A percentile compares a stretch with the other conserved stretches of the same genome.
Evolutionary conservation across 2,797 vertebrate species (phyloP).

Genomic region (Sebastes variabilis): DNA sequence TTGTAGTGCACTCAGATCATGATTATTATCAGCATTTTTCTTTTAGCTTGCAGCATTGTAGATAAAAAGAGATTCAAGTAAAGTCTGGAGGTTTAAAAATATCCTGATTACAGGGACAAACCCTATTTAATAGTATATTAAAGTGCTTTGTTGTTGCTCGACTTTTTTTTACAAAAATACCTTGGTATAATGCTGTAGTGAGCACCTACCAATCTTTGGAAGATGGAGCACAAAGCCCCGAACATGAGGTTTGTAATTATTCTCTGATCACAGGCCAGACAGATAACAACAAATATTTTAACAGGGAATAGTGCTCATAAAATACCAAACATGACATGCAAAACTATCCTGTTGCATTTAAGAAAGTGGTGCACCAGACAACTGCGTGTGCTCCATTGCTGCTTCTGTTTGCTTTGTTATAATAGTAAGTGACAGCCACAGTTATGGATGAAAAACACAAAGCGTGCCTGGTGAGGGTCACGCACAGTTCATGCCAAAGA

Average conservation of each 20-base stretch:
- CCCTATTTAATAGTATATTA: neutral
- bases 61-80: neutral
- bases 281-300: neutral
- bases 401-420: neutral
- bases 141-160: neutral
- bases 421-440: neutral
- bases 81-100: neutral
- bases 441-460: slow-evolving; percentile 34
- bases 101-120: neutral
- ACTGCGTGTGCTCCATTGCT: neutral
- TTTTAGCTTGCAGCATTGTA: neutral
- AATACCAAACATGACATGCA: slow-evolving; percentile 3
- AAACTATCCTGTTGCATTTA: neutral
- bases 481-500: slow-evolving; percentile 63
- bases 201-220: neutral
- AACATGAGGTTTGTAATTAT: neutral
- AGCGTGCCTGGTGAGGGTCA: slow-evolving; percentile 47
- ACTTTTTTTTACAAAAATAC: neutral
- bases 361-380: neutral
- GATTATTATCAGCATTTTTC: neutral
- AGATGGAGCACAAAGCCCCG: neutral
- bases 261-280: neutral
- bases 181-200: neutral
- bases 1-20: neutral
- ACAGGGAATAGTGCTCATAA: neutral